Evolutionary conservation across 2,113 vertebrate species (phyloP), one percentile per base, ranked within the genome.

Genomic region (Zosterops pallidus): DNA sequence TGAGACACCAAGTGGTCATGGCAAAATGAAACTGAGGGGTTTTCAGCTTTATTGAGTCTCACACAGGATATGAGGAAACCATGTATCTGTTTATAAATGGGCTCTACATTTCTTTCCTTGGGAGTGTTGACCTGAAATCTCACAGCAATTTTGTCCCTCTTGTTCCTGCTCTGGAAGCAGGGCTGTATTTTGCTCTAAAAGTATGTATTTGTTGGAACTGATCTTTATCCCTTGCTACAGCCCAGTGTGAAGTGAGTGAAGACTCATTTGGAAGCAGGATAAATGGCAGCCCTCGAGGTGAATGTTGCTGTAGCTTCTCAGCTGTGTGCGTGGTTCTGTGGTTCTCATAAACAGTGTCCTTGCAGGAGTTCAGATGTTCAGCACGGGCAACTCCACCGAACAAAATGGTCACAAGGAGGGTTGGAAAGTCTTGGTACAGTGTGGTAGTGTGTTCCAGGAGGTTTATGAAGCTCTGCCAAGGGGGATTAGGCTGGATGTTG

Each of bases 41-140:
- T 81, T 89, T 49, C 49, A 70, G 23, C 42, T 78, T 10, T 64
- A 57, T 25, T 57, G 56, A 59, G 25, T 74, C 20, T 79, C 35
- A 23, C 10, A 5, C 1, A 49, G 42, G 22, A 33, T 68, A 42
- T 39, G 53, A 39, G 16, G 29, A 74, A 69, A 46, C 2, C 5
- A 3, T 5, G 6, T 0, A 0, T 64, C 8, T 75, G 19, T 46
- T 28, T 63, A 1, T 47, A 37, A 42, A 64, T 10, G n/a, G 17
- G 7, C 13, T 76, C 14, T 44, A 1, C 4, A 2, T 41, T 74
- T 56, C 64, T 71, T 79, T 83, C n/a, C 12, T 6, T 14, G 35
- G 29, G 17, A 70, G 6, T 25, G 16, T 12, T 49, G 24, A 52
- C 29, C 53, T 59, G 28, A 46, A 39, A 26, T 76, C 14, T 64